These are phyloP conservation scores for Trissoscelio sp. DNA, from an alignment of 2,888 invertebrate genomes.

Conservation along the genomic window DNA sequence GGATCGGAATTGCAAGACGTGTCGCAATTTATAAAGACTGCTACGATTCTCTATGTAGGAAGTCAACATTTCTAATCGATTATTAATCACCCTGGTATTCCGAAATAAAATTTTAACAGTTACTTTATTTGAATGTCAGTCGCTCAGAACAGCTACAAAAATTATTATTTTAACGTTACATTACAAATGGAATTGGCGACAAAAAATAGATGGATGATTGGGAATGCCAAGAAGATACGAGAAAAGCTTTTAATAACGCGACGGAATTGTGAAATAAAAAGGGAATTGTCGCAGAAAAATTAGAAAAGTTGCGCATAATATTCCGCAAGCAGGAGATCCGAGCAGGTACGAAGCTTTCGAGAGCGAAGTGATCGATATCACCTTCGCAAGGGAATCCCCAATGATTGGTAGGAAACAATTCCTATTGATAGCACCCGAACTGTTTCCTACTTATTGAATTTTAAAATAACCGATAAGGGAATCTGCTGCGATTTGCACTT, in stretches of 20 bases:
- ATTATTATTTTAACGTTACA: background rate
- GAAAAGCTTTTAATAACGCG: slow-evolving; percentile 4
- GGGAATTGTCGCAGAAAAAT: slow-evolving; percentile 24
- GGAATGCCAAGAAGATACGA: background rate
- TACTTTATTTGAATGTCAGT: background rate
- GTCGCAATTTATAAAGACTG: slow-evolving; percentile 6
- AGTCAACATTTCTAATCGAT: slow-evolving; percentile 8
- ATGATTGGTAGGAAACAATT: slow-evolving; percentile 65
- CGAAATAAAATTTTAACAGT: background rate
- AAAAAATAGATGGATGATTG: background rate
- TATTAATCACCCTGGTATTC: background rate
- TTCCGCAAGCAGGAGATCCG: slow-evolving; percentile 7
- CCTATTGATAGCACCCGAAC: slow-evolving; percentile 47
- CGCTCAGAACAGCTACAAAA: background rate
- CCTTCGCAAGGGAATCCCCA: slow-evolving; percentile 46
- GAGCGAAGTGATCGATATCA: slow-evolving; percentile 47
- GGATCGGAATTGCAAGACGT: slow-evolving; percentile 11
- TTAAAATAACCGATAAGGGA: slow-evolving; percentile 52
- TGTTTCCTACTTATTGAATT: slow-evolving; percentile 57
- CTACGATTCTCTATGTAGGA: background rate
- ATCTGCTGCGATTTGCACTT: slow-evolving; percentile 49
- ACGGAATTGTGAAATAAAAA: background rate
- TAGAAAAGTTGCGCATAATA: slow-evolving; percentile 32
- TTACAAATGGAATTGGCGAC: background rate
- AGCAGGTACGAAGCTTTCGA: slow-evolving; percentile 9